Base-by-base conservation (phyloP, 2,113 vertebrate genomes). In the Progne subis region DNA sequence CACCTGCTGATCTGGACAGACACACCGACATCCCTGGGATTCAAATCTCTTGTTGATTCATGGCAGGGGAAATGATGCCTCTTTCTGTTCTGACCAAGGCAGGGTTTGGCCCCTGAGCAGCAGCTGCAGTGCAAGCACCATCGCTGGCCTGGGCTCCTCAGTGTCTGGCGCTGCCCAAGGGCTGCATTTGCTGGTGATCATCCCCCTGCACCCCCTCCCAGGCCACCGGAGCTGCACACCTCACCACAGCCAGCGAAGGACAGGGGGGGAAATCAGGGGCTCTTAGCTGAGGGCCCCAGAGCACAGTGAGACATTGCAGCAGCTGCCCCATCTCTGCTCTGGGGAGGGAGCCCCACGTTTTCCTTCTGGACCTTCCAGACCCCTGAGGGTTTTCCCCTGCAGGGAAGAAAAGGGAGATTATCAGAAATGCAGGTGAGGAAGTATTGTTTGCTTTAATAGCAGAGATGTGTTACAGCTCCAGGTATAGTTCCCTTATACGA, bases 161-260 rank as follows among this genome's bases (percentile, higher is more conserved):
- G 82, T 26, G 2, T 0, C 83, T 15, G 34, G 2, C 41, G 53
- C 41, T 76, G 32, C 55, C 6, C 3, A 55, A n/a, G 23, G 8
- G 5, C 9, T 50, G 64, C 13, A 24, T 14, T 20, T 49, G 37
- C 28, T 41, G 39, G 1, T 47, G 43, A 31, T 11, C 55, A 28
- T 6, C 9, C 24, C 8, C 9, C 31, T 60, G 21, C 55, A 37
- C 37, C 37, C 37, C 37, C 37, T 37, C 31, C 60, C 80, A 72
- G 83, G 34, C 43, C 11, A 3, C 21, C 0, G 0, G 37, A 46
- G 70, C 46, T 67, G 21, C 39, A 12, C 29, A 5, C 3, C 26
- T 25, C 43, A 18, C 1, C 8, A 1, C 31, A n/a, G 28, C 0
- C 0, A 63, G 11, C 6, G 28, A 23, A 50, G 25, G 11, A n/a